A percentile compares a stretch with the other conserved stretches of the same genome.
phyloP scores from a whole-genome alignment of 53 echinoderm and acorn worm genomes.

The Zoroaster sp. region DNA sequence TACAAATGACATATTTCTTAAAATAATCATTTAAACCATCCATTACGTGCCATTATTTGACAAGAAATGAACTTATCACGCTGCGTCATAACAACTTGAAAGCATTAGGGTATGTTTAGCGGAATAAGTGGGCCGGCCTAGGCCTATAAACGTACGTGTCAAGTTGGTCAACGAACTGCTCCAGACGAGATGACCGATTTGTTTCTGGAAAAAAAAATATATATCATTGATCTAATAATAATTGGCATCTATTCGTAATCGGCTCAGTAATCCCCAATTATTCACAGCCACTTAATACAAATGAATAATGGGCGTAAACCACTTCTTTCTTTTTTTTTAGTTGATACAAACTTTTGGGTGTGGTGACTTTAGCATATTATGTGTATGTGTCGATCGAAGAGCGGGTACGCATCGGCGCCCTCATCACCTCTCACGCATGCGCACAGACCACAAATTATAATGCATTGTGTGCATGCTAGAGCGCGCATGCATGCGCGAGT shows the following conservation, averaged over 20 bases:
- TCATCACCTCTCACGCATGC: constrained; percentile 9
- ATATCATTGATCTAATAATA: not conserved
- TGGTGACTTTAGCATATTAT: not conserved
- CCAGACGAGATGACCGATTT: too few species aligned
- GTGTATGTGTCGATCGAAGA: not conserved
- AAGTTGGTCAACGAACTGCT: too few species aligned
- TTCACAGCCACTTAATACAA: not conserved
- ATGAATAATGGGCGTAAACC: constrained; percentile 26
- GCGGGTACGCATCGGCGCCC: not conserved
- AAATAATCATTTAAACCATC: too few species aligned
- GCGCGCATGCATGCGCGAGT: not conserved
- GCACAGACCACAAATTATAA: not conserved
- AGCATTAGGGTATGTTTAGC: too few species aligned
- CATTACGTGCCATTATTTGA: too few species aligned
- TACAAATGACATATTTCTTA: too few species aligned
- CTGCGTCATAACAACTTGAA: too few species aligned
- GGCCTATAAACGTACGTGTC: too few species aligned
- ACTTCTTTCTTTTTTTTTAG: not conserved
- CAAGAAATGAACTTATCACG: too few species aligned
- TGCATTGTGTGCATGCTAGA: not conserved
- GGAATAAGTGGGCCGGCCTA: too few species aligned
- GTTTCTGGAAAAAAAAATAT: too few species aligned
- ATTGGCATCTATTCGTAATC: not conserved
- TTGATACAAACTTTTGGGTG: constrained; percentile 17
- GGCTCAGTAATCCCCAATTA: not conserved